Percentiles rank a stretch among this genome's conserved stretches.
These are phyloP conservation scores for Progne subis DNA, from an alignment of 2,113 vertebrate genomes.

Conservation along the genomic window DNA sequence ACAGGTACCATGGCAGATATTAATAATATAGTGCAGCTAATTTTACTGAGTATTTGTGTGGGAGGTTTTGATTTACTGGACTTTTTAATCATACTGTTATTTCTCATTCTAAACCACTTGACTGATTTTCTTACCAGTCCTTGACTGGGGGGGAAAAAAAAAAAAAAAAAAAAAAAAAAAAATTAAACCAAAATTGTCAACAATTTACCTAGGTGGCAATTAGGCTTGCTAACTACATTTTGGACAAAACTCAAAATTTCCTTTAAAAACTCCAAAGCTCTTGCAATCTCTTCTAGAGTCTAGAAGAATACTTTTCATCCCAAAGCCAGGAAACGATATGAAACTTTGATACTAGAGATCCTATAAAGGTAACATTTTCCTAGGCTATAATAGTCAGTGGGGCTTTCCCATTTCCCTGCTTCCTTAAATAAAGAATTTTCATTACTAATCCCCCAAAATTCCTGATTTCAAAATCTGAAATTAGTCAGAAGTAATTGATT, in stretches of 20 bases:
- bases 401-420: neutral
- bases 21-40: neutral
- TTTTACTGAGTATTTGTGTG: neutral
- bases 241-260: neutral
- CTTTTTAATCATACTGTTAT: neutral
- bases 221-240: neutral
- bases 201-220: neutral
- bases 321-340: neutral
- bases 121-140: neutral
- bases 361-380: neutral
- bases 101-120: neutral
- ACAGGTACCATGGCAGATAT: neutral
- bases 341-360: neutral
- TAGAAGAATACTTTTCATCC: neutral
- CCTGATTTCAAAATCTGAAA: neutral
- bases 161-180: neutral
- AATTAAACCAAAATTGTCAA: neutral
- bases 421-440: neutral
- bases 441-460: neutral
- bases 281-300: neutral
- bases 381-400: neutral
- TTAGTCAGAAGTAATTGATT: neutral
- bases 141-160: neutral
- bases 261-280: neutral
- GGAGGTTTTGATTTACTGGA: neutral